Evolutionary conservation across 2,888 invertebrate species (phyloP).

Genomic region (Parnassius apollo): DNA sequence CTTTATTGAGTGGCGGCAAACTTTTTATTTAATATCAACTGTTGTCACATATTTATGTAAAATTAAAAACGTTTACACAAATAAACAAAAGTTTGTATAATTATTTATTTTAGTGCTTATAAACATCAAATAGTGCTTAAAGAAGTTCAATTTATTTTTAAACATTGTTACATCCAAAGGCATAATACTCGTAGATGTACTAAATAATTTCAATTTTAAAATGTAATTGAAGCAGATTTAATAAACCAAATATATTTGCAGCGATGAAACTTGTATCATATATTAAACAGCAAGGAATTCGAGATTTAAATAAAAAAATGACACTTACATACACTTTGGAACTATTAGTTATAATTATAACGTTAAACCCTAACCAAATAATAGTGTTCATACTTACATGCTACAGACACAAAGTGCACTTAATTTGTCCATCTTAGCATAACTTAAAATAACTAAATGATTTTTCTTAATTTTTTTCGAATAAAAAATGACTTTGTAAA

Average conservation of each 20-base stretch:
- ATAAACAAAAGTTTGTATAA: slow-evolving; percentile 4
- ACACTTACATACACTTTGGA: slow-evolving; percentile 6
- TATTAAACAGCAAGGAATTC: slow-evolving; percentile 1
- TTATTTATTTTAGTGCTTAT: slow-evolving; percentile 20
- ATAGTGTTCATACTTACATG: slow-evolving; percentile 5
- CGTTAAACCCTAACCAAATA: slow-evolving; percentile 7
- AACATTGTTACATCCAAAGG: slow-evolving; percentile 7
- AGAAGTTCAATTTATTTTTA: slow-evolving; percentile 3
- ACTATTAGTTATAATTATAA: slow-evolving; percentile 7
- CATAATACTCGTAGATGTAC: not conserved
- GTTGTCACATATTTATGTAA: not conserved
- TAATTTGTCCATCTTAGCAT: slow-evolving; percentile 12
- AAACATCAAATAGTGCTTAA: slow-evolving; percentile 22
- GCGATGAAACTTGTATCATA: not conserved
- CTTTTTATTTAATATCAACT: too few species aligned
- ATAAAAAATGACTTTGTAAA: too few species aligned
- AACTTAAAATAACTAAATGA: slow-evolving; percentile 8
- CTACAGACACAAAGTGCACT: slow-evolving; percentile 16
- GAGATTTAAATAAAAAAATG: slow-evolving; percentile 3
- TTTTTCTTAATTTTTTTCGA: too few species aligned
- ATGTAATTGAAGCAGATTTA: not conserved
- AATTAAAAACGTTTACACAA: slow-evolving; percentile 2
- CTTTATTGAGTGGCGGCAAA: too few species aligned
- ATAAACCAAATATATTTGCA: not conserved
- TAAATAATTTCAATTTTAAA: not conserved